Evolutionary conservation across 2,797 vertebrate genomes (phyloP).

Genomic region (Holocentrus rufus): DNA sequence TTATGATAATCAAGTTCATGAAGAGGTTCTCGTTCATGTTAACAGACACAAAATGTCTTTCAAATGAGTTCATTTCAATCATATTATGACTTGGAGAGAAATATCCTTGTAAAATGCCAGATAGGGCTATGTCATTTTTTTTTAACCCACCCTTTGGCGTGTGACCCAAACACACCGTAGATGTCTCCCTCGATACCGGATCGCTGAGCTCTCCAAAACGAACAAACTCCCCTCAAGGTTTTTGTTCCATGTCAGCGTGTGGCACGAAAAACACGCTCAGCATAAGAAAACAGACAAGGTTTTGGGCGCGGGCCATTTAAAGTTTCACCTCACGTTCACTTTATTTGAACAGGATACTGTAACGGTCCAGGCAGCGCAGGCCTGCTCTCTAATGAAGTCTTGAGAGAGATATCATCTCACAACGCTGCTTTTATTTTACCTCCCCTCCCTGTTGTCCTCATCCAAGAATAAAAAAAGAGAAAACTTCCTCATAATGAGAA

Average conservation of each 20-base stretch:
- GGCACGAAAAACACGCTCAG: constrained; percentile 4
- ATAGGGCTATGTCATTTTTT: not conserved
- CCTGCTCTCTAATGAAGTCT: constrained; percentile 36
- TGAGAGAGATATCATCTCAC: constrained; percentile 40
- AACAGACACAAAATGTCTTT: constrained; percentile 9
- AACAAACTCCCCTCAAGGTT: constrained; percentile 12
- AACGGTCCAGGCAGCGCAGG: not conserved
- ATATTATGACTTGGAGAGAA: not conserved
- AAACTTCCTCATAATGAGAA: constrained; percentile 3
- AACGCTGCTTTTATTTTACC: constrained; percentile 29
- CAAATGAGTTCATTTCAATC: not conserved
- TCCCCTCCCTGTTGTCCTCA: constrained; percentile 31
- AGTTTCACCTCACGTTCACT: not conserved
- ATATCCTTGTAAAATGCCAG: not conserved
- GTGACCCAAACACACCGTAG: not conserved
- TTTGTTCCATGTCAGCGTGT: constrained; percentile 1
- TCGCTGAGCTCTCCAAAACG: not conserved
- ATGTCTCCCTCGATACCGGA: not conserved
- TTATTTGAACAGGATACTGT: constrained; percentile 31
- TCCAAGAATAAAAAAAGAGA: constrained; percentile 20
- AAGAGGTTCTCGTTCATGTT: constrained; percentile 24
- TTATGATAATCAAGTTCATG: not conserved
- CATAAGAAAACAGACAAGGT: not conserved
- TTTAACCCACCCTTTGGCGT: not conserved
- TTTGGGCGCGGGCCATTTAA: not conserved